Percentiles rank a stretch among this genome's conserved stretches.
phyloP scores from a whole-genome alignment of 2,113 vertebrate genomes.

The Drymodes brunneopygia region DNA sequence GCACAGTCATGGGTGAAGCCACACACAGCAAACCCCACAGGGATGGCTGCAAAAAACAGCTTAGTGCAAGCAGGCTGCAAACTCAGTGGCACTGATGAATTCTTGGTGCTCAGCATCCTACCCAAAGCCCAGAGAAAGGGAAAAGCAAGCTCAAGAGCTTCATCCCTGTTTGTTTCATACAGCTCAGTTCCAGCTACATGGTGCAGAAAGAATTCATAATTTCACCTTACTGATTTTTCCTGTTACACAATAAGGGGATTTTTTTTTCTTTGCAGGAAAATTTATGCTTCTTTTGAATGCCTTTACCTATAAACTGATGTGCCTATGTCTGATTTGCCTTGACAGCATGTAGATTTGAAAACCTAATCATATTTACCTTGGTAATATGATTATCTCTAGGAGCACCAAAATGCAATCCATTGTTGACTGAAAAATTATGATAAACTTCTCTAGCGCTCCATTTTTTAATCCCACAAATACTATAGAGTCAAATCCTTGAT shows the following conservation, averaged over 20 bases:
- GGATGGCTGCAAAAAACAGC: not conserved
- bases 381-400: not conserved
- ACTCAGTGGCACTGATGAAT: not conserved
- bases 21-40: fast-evolving
- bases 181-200: not conserved
- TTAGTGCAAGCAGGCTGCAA: not conserved
- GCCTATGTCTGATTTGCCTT: not conserved
- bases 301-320: not conserved
- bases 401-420: not conserved
- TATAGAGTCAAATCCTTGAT: not conserved
- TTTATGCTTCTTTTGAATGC: not conserved
- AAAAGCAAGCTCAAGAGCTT: not conserved
- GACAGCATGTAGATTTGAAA: not conserved
- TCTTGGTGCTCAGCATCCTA: not conserved
- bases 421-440: not conserved
- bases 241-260: not conserved
- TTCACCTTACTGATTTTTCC: not conserved
- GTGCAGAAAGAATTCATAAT: not conserved
- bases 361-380: not conserved
- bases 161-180: not conserved
- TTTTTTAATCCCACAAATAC: not conserved
- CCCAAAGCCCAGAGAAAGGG: not conserved
- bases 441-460: not conserved
- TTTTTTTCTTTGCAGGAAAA: not conserved
- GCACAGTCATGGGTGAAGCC: fast-evolving